Evolutionary conservation across 1,140 invertebrate species (phyloP).

Genomic region (Euwallacea similis): DNA sequence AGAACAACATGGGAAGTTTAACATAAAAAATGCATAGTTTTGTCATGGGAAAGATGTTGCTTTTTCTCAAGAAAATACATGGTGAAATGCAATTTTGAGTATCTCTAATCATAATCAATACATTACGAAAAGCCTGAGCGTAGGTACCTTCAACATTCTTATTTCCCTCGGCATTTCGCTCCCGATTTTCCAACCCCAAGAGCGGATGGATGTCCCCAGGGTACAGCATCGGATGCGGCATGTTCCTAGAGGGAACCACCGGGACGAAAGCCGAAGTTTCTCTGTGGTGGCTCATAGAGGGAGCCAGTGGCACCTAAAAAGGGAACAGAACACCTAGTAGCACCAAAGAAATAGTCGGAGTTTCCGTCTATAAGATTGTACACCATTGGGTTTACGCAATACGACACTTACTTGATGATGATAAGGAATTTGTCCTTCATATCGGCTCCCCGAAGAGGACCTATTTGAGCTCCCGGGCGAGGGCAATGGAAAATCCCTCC

Average conservation of each 20-base stretch:
- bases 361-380: too few species aligned
- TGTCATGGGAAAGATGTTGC: neutral
- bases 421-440: conserved; percentile 68
- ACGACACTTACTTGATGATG: conserved; percentile 60
- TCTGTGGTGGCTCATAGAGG: conserved; percentile 63
- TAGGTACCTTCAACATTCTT: conserved; percentile 50
- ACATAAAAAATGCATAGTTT: conserved; percentile 28
- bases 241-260: conserved; percentile 74
- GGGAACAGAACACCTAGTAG: neutral
- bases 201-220: conserved; percentile 66
- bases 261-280: conserved; percentile 82
- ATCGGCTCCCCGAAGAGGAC: conserved; percentile 55
- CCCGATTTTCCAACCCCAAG: conserved; percentile 58
- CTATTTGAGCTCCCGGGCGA: conserved; percentile 39
- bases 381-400: neutral
- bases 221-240: conserved; percentile 65
- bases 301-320: conserved; percentile 48
- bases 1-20: neutral
- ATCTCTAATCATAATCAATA: neutral
- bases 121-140: too few species aligned
- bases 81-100: neutral
- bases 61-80: neutral
- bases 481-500: conserved; percentile 44
- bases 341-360: too few species aligned
- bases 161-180: conserved; percentile 58